phyloP scores from a whole-genome alignment of 2,888 invertebrate genomes.

The Drosophila kanekoi region DNA sequence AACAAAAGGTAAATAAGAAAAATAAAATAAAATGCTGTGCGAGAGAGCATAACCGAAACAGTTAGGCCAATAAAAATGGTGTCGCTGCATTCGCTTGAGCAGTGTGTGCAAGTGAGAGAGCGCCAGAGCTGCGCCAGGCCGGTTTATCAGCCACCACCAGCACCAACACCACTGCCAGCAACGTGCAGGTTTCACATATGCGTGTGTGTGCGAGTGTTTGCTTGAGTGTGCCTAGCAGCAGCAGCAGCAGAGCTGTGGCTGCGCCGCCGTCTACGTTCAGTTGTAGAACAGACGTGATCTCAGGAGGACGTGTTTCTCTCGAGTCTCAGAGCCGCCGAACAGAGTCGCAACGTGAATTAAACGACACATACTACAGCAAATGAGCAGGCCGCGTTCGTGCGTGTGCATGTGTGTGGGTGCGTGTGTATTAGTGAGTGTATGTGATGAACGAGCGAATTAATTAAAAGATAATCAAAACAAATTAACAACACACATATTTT shows the following conservation, averaged over 20 bases:
- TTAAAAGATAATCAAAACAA: conserved; percentile 80
- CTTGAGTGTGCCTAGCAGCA: conserved; percentile 28
- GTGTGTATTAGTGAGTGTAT: conserved; percentile 44
- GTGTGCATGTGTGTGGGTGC: conserved; percentile 25
- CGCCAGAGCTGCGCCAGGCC: conserved; percentile 40
- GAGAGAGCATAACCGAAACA: conserved; percentile 58
- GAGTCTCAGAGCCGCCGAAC: conserved; percentile 50
- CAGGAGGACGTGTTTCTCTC: conserved; percentile 83
- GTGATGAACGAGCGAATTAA: conserved; percentile 80
- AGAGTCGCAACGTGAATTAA: conserved; percentile 38
- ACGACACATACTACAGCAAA: conserved; percentile 32
- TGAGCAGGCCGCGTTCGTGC: conserved; percentile 56
- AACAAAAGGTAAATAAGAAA: conserved; percentile 59
- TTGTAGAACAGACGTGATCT: conserved; percentile 85
- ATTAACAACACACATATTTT: conserved; percentile 74
- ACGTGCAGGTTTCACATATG: conserved; percentile 13
- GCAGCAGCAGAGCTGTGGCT: conserved; percentile 43
- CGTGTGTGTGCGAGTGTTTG: conserved; percentile 23
- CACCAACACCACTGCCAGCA: conserved; percentile 32
- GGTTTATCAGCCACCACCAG: conserved; percentile 64
- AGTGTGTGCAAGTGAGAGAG: conserved; percentile 43
- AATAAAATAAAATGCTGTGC: conserved; percentile 42
- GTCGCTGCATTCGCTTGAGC: conserved; percentile 52
- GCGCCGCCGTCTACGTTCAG: conserved; percentile 72
- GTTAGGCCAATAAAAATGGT: conserved; percentile 79